Conservation (phyloP, 37 sponge, comb jelly and placozoan species). For the Petrosia ficiformis region DNA sequence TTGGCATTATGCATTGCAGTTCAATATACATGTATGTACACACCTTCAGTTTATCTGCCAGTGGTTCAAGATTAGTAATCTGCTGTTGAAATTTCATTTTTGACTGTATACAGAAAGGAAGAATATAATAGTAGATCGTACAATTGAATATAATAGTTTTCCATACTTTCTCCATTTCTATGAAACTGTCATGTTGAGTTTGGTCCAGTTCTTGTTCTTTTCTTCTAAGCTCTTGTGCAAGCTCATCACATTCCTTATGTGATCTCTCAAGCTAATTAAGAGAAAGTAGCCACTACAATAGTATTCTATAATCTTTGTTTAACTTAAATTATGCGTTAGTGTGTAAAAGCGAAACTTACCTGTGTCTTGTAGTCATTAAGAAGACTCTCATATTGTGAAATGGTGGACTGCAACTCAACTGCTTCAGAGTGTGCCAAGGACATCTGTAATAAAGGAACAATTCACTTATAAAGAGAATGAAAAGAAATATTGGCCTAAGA, state of each 20-base stretch:
- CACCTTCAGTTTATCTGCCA: conserved; percentile 69
- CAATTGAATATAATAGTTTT: neutral
- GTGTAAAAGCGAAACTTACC: conserved; percentile 10
- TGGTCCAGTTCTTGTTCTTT: conserved; percentile 60
- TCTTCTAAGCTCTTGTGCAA: conserved; percentile 22
- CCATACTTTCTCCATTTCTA: conserved; percentile 67
- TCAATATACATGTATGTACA: too few relatives aligned
- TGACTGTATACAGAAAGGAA: conserved; percentile 42
- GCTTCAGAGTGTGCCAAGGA: conserved; percentile 41
- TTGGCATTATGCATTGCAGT: too few relatives aligned
- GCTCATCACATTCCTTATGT: conserved; percentile 39
- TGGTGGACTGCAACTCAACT: conserved; percentile 29
- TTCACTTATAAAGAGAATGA: too few relatives aligned
- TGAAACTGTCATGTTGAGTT: conserved; percentile 41
- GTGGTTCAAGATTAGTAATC: conserved; percentile 41
- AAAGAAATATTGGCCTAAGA: too few relatives aligned
- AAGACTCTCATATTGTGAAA: conserved; percentile 51
- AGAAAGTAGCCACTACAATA: neutral
- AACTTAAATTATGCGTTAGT: neutral
- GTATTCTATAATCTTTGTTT: neutral
- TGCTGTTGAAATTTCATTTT: conserved; percentile 56
- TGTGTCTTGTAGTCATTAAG: conserved; percentile 55
- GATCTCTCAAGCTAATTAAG: conserved; percentile 40
- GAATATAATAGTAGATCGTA: too few relatives aligned
- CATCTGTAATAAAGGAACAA: conserved; percentile 13